Base-by-base conservation (phyloP, 2,888 invertebrate species). In the Hypomecis atomaria region DNA sequence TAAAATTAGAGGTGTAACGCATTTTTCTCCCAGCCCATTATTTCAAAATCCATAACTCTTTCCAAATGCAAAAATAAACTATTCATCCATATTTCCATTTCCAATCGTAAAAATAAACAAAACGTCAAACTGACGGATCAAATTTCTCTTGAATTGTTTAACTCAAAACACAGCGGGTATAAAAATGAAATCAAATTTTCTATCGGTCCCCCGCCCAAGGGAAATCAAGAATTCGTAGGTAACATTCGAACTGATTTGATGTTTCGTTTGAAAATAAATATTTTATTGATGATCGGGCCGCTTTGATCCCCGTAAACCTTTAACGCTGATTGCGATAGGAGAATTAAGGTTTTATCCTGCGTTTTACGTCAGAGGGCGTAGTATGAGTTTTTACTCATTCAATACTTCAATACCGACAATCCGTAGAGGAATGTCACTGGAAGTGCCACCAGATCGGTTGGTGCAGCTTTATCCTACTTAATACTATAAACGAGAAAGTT, bases 111-210 rank as follows among this genome's bases (percentile, higher is more conserved):
- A 53, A 42, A 62, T 43, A 62, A 44, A n/a, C 42, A 59, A 40
- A 63, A 49, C 58, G 53, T 53, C 47, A 58, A 49, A 23, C 43
- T 59, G 44, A 38, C 56, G 57, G 42, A 60, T 57, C 60, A 53
- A 65, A 50, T 47, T 63, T 42, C 44, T 61, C 34, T 47, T 48
- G 59, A 66, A 69, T 68, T 57, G 67, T 67, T 77, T 71, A 77
- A 78, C 81, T 79, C 79, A 78, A 78, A 78, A 76, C 75, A 74
- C 42, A 71, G 71, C 70, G 65, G 59, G 73, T 73, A 80, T 83
- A 84, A 86, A 86, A 85, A 79, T 83, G 78, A 80, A 84, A 84
- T 84, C 79, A 83, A 84, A 84, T 82, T 83, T 79, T 83, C 77
- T 77, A 80, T 79, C 74, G 76, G 66, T 72, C 70, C 62, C 42